Conservation (phyloP, 2,888 invertebrate species). For the Ashinkailepas kermadecensis region DNA sequence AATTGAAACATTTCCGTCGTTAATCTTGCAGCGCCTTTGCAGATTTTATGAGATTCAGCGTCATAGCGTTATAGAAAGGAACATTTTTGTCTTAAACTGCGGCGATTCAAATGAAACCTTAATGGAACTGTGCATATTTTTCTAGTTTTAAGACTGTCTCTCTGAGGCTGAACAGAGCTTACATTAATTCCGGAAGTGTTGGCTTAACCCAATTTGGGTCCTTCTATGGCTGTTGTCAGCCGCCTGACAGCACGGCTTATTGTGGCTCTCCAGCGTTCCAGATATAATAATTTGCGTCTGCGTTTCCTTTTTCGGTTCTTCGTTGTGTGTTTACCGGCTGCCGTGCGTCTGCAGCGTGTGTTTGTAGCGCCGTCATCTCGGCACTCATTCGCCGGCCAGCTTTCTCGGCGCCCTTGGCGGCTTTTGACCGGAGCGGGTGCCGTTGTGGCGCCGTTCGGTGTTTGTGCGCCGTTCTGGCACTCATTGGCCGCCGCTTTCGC, state of each 20-base stretch:
- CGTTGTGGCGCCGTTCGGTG: too few relatives aligned
- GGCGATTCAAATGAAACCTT: not conserved
- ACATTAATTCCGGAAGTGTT: not conserved
- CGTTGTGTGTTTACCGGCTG: not conserved
- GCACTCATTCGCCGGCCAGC: too few relatives aligned
- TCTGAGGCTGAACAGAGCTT: not conserved
- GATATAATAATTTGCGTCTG: not conserved
- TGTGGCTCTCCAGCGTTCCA: not conserved
- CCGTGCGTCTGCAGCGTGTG: not conserved
- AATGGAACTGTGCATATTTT: conserved; percentile 3
- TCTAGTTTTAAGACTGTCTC: not conserved
- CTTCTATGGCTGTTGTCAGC: not conserved
- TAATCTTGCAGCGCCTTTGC: not conserved
- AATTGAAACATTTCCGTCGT: conserved; percentile 20
- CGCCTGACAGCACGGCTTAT: not conserved
- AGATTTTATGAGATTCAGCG: conserved; percentile 10
- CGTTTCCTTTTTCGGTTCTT: not conserved
- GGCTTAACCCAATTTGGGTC: not conserved
- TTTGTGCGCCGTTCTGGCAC: too few relatives aligned
- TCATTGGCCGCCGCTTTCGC: too few relatives aligned
- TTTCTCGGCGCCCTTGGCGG: too few relatives aligned
- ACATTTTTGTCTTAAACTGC: not conserved
- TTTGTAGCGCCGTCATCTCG: not conserved
- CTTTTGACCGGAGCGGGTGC: too few relatives aligned
- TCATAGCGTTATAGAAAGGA: not conserved